phyloP scores from a whole-genome alignment of 2,888 invertebrate species.

The Ormyrus nitidulus region DNA sequence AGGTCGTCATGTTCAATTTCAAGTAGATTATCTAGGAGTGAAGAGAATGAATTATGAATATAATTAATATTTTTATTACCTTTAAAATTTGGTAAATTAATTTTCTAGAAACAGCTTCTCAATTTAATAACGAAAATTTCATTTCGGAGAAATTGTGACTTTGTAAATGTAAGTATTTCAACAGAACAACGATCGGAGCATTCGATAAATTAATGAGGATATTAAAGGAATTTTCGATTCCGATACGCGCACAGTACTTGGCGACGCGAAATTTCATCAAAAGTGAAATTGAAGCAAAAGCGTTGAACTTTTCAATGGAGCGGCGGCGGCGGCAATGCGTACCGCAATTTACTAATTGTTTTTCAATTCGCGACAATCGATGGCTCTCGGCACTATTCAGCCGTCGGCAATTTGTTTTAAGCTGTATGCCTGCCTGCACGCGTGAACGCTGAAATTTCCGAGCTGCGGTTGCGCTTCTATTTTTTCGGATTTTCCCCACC shows the following conservation, averaged over 20 bases:
- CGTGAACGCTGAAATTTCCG: conserved; percentile 24
- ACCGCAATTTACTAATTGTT: conserved; percentile 72
- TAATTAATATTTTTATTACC: too few relatives aligned
- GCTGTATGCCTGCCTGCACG: conserved; percentile 6
- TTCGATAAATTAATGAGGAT: conserved; percentile 34
- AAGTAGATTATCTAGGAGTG: too few relatives aligned
- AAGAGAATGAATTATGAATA: too few relatives aligned
- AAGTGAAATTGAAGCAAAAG: conserved; percentile 50
- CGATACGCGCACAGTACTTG: background rate
- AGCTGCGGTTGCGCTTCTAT: conserved; percentile 20
- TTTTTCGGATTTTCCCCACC: conserved; percentile 28
- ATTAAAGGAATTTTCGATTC: conserved; percentile 33
- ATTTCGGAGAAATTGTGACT: too few relatives aligned
- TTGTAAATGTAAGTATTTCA: too few relatives aligned
- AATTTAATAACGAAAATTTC: too few relatives aligned
- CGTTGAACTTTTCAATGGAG: conserved; percentile 41
- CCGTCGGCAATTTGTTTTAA: conserved; percentile 54
- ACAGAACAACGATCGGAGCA: too few relatives aligned
- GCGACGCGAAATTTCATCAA: conserved; percentile 49
- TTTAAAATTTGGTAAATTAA: too few relatives aligned
- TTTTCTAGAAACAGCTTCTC: too few relatives aligned
- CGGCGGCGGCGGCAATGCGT: conserved; percentile 57
- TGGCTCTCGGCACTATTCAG: conserved; percentile 57
- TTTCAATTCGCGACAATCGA: conserved; percentile 71
- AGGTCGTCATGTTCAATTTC: too few relatives aligned